Conservation (phyloP, 2,113 vertebrate genomes). For the Phalacrocorax carbo region DNA sequence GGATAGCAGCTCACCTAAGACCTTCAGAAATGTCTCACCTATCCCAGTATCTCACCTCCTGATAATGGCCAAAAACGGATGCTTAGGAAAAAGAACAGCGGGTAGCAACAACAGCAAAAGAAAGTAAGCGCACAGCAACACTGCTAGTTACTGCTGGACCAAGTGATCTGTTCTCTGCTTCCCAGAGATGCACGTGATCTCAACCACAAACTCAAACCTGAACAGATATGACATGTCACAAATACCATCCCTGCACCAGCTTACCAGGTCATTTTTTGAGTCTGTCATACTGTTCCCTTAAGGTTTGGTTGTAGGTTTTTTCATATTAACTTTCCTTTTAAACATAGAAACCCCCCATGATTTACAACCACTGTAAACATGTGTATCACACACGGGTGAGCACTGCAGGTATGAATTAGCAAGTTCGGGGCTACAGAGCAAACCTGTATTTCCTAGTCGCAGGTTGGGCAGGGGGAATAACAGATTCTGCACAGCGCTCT, state of each 20-base stretch:
- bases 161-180: neutral
- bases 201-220: neutral
- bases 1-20: rapidly evolving
- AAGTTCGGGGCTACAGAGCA: neutral
- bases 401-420: too few species aligned
- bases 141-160: neutral
- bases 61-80: rapidly evolving
- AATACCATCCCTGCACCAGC: neutral
- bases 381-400: neutral
- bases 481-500: neutral
- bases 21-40: neutral
- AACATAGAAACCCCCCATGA: neutral
- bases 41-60: neutral
- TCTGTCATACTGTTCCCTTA: neutral
- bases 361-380: neutral
- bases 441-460: rapidly evolving
- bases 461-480: neutral
- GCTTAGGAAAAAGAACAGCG: neutral
- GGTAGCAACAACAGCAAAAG: neutral
- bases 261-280: neutral
- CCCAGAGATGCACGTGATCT: neutral
- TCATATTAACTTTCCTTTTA: neutral
- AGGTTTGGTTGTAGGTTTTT: neutral
- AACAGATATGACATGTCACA: neutral
- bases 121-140: neutral